Evolutionary conservation across 1,140 invertebrate species (phyloP), one percentile per base, ranked within the genome.

Genomic region (Diachasmimorpha longicaudata): DNA sequence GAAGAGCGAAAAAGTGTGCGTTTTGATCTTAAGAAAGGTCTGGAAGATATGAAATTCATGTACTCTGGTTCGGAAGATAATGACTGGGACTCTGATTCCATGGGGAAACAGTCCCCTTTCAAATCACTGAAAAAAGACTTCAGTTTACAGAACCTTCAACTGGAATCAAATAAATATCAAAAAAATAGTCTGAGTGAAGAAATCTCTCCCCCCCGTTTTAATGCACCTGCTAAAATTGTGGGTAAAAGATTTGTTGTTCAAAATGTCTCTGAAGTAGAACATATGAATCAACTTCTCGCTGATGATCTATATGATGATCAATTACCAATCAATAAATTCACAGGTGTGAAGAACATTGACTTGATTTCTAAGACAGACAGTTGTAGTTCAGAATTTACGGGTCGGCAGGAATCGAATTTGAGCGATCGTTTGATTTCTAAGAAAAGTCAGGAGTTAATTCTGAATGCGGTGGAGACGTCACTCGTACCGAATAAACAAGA

Each of bases 1-100:
- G 93, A 94, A 55, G 93, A 94, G 79, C 92, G 92, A 44, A 95
- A 95, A 81, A 94, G 93, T 79, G 92, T 93, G 1, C 89, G 92
- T 4, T 93, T 93, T 76, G 92, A 92, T 83, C 83, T 93, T 44
- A 90, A 91, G 42, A 86, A 79, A 76, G 80, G 86, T 74, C 79
- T 79, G 79, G 83, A 82, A 70, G 82, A 79, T 72, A 81, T 86
- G 21, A 88, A 81, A 78, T 85, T 83, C 72, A 84, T 81, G 2
- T 89, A 90, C 70, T 90, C 89, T 0, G 90, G 89, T 14, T 92
- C 90, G 0, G 91, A 91, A 13, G 90, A 91, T 37, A 91, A 91
- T 58, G 82, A 87, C 1, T 86, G 87, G 1, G 89, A 90, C 44
- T 89, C 87, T 5, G 83, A 90, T n/a, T 39, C 81, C 13, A 79